Evolutionary conservation across 1,140 invertebrate genomes (phyloP).

Genomic region (Halesus radiatus): DNA sequence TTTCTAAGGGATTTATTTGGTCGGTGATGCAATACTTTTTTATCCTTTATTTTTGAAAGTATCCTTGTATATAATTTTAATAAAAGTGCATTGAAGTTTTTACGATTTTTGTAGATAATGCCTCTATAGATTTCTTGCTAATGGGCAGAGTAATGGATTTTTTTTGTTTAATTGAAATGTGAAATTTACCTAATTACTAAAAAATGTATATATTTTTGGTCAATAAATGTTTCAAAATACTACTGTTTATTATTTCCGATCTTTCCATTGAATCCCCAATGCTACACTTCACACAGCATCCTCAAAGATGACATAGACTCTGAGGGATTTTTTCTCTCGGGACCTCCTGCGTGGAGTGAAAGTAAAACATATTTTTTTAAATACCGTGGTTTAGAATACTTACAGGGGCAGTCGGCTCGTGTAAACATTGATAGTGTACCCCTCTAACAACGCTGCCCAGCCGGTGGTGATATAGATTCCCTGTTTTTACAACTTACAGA

Average conservation of each 20-base stretch:
- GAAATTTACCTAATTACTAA: conserved; percentile 10
- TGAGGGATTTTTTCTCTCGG: too few relatives aligned
- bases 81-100: background rate
- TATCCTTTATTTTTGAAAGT: conserved; percentile 27
- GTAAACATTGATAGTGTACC: too few relatives aligned
- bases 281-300: too few relatives aligned
- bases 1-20: conserved; percentile 43
- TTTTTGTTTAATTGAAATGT: background rate
- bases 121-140: background rate
- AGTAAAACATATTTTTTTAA: too few relatives aligned
- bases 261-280: too few relatives aligned
- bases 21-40: conserved; percentile 55
- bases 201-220: conserved; percentile 42
- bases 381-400: too few relatives aligned
- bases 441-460: too few relatives aligned
- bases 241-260: background rate
- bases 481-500: too few relatives aligned
- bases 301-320: too few relatives aligned
- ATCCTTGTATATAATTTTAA: conserved; percentile 28
- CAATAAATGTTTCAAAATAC: conserved; percentile 37
- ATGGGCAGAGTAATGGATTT: background rate
- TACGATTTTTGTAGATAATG: conserved; percentile 13
- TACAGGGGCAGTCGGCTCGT: too few relatives aligned
- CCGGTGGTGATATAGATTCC: too few relatives aligned
- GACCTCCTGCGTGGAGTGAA: too few relatives aligned